phyloP scores from a whole-genome alignment of 2,888 invertebrate genomes.

The Calliopum simillimum region DNA sequence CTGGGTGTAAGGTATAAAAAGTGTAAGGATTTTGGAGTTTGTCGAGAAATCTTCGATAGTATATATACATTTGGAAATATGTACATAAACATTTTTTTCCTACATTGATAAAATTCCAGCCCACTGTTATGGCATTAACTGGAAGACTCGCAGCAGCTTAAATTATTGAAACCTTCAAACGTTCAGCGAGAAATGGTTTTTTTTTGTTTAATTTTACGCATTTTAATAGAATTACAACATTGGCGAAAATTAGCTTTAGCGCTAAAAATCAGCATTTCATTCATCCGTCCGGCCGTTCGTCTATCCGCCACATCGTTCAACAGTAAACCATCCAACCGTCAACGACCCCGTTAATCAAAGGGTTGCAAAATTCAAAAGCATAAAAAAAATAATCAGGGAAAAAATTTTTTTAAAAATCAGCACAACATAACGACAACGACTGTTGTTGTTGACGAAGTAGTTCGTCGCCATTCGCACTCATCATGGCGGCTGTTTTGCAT shows the following conservation, averaged over 20 bases:
- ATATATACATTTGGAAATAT: too few relatives aligned
- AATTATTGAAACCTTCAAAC: too few relatives aligned
- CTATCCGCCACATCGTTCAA: neutral
- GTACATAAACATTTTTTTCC: too few relatives aligned
- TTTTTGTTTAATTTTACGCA: neutral
- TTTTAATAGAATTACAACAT: conserved; percentile 8
- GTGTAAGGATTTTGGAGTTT: too few relatives aligned
- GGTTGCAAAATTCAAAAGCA: conserved; percentile 34
- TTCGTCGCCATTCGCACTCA: conserved; percentile 31
- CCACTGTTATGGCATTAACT: too few relatives aligned
- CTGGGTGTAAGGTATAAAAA: too few relatives aligned
- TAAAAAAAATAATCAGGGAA: conserved; percentile 15
- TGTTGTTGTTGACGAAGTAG: conserved; percentile 10
- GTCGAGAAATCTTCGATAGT: too few relatives aligned
- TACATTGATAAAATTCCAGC: too few relatives aligned
- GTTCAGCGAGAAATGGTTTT: too few relatives aligned
- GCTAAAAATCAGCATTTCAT: neutral
- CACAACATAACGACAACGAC: conserved; percentile 1
- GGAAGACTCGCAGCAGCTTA: too few relatives aligned
- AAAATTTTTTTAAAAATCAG: too few relatives aligned
- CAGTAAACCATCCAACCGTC: conserved; percentile 10
- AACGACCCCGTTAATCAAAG: conserved; percentile 35
- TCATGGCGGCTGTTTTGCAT: conserved; percentile 29
- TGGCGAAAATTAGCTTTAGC: conserved; percentile 12
- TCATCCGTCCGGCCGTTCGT: neutral